phyloP scores from a whole-genome alignment of 2,888 invertebrate genomes.

The Trichogramma evanescens region DNA sequence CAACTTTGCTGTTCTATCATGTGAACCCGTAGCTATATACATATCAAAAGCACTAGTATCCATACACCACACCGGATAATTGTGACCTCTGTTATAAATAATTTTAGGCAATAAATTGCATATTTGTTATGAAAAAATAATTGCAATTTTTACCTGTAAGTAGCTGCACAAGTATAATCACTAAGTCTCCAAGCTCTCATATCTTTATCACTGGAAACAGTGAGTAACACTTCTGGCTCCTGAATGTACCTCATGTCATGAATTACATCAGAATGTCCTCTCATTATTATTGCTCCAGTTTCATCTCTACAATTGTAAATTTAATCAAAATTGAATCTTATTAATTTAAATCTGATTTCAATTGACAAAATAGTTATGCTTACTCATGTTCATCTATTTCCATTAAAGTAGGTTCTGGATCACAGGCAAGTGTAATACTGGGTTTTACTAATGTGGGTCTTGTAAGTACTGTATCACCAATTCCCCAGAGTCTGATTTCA shows the following conservation, averaged over 20 bases:
- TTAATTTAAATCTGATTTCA: background rate
- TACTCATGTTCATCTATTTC: conserved; percentile 46
- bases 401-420: conserved; percentile 48
- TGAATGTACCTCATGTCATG: conserved; percentile 60
- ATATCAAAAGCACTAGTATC: conserved; percentile 60
- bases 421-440: conserved; percentile 51
- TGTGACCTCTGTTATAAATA: conserved; percentile 64
- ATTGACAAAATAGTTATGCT: conserved; percentile 3
- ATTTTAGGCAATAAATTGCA: conserved; percentile 1
- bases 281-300: conserved; percentile 56
- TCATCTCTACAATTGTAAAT: conserved; percentile 47
- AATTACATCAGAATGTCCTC: conserved; percentile 68
- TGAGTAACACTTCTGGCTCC: conserved; percentile 61
- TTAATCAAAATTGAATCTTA: background rate
- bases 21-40: conserved; percentile 72
- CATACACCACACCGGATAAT: conserved; percentile 84
- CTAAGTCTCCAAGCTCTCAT: conserved; percentile 69
- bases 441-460: conserved; percentile 40
- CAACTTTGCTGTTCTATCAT: conserved; percentile 72
- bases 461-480: conserved; percentile 48
- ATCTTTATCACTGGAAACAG: conserved; percentile 69
- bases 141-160: conserved; percentile 54
- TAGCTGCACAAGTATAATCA: conserved; percentile 63
- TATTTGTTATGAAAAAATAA: background rate
- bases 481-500: conserved; percentile 62